phyloP scores from a whole-genome alignment of 2,888 invertebrate species.

The Meghimatium bilineatum region DNA sequence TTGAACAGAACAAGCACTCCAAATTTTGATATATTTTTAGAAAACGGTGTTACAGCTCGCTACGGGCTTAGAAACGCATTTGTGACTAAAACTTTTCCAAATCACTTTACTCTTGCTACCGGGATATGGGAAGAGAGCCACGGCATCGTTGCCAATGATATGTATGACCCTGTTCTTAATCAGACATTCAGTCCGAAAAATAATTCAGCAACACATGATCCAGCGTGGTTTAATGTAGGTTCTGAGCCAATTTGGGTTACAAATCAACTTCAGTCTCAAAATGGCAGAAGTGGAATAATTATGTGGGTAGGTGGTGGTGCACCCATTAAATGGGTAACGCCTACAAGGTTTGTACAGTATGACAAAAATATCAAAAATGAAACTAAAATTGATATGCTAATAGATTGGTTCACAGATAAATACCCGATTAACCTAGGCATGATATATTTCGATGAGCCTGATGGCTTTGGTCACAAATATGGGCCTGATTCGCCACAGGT shows the following conservation, averaged over 20 bases:
- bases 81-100: slow-evolving; percentile 85
- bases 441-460: slow-evolving; percentile 85
- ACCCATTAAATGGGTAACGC: slow-evolving; percentile 65
- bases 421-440: slow-evolving; percentile 84
- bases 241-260: slow-evolving; percentile 76
- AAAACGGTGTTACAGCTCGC: slow-evolving; percentile 81
- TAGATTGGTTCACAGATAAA: slow-evolving; percentile 71
- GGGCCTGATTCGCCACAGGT: slow-evolving; percentile 77
- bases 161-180: slow-evolving; percentile 80
- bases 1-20: slow-evolving; percentile 80
- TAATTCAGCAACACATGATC: slow-evolving; percentile 59
- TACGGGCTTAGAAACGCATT: slow-evolving; percentile 76
- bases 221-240: slow-evolving; percentile 78
- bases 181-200: slow-evolving; percentile 59
- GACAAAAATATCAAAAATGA: slow-evolving; percentile 64
- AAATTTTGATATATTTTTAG: slow-evolving; percentile 80
- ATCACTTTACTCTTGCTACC: slow-evolving; percentile 85
- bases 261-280: slow-evolving; percentile 80
- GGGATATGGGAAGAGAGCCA: slow-evolving; percentile 82
- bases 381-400: slow-evolving; percentile 65
- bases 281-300: slow-evolving; percentile 82
- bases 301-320: slow-evolving; percentile 85
- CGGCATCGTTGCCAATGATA: slow-evolving; percentile 83
- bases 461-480: slow-evolving; percentile 81
- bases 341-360: slow-evolving; percentile 57